Percentiles rank a stretch among this genome's conserved stretches.
These are phyloP conservation scores for Pagetopsis macropterus DNA, from an alignment of 2,797 vertebrate genomes.

Conservation along the genomic window DNA sequence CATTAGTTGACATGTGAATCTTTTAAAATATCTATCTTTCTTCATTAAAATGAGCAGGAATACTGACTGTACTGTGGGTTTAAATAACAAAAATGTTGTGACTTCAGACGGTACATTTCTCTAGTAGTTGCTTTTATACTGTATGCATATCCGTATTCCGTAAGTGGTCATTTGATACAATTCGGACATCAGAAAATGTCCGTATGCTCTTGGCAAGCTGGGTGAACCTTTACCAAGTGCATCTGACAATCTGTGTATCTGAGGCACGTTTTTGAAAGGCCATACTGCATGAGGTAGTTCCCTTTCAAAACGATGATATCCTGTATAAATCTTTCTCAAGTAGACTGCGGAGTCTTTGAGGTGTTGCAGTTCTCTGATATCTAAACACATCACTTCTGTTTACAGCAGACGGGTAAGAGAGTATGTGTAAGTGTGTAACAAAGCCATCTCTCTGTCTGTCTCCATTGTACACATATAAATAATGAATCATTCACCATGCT, in stretches of 20 bases:
- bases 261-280: neutral
- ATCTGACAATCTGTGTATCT: constrained; percentile 22
- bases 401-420: neutral
- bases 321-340: constrained; percentile 35
- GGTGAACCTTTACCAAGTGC: constrained; percentile 13
- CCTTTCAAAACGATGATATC: constrained; percentile 11
- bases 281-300: neutral
- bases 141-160: constrained; percentile 10
- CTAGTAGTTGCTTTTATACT: neutral
- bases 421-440: constrained; percentile 2
- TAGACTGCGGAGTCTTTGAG: constrained; percentile 6
- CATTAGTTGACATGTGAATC: neutral
- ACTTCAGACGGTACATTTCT: neutral
- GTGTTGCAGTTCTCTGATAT: constrained; percentile 21
- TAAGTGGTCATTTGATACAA: constrained; percentile 36
- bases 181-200: constrained; percentile 33
- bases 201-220: constrained; percentile 23
- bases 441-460: neutral
- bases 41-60: neutral
- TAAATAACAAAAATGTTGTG: neutral
- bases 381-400: constrained; percentile 6
- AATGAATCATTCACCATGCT: constrained; percentile 3
- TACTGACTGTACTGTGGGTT: neutral
- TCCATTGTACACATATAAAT: constrained; percentile 4
- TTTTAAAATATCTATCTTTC: neutral